Base-by-base conservation (phyloP, 2,797 vertebrate genomes). In the Crocidura indochinensis region DNA sequence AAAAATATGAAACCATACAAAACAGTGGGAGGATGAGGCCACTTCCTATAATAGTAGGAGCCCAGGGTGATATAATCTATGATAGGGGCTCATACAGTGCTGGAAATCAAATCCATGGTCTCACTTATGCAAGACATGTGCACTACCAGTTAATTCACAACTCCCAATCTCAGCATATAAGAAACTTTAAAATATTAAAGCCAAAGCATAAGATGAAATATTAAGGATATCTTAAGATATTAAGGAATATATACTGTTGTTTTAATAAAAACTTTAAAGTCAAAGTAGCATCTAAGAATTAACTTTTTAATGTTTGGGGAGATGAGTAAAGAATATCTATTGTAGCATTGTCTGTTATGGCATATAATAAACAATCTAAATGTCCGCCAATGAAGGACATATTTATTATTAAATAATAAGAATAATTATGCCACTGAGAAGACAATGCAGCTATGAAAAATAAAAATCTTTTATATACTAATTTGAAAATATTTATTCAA, bases 211-310 rank as follows among this genome's bases (percentile, higher is more conserved):
- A 38, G 38, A 38, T 38, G 5, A 38, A 5, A 38, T 38, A 38
- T 38, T 38, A 38, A 38, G 38, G 76, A 84, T 53, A 26, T 49
- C 65, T 73, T 81, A 86, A 83, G 60, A 72, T 31, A 67, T 68
- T 87, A 49, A 92, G 88, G 76, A 77, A 74, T 73, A 46, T n/a
- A 84, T 85, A 15, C 64, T 38, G 74, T 62, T 88, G 12, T 82
- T 91, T 95, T 78, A 87, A 83, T 69, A 91, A 82, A 72, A 38
- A 19, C 46, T 95, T 79, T 94, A 53, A 91, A 85, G 69, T 8
- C 69, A 26, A 91, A 80, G 20, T 91, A 47, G 73, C 53, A 82
- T 79, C 22, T 47, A 84, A 91, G 19, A 92, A 68, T 65, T 75
- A 72, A 38, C 38, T 38, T 73, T 15, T 3, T 8, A 49, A 77